Base-by-base conservation (phyloP, 2,113 vertebrate genomes). In the Haliaeetus leucogaster region DNA sequence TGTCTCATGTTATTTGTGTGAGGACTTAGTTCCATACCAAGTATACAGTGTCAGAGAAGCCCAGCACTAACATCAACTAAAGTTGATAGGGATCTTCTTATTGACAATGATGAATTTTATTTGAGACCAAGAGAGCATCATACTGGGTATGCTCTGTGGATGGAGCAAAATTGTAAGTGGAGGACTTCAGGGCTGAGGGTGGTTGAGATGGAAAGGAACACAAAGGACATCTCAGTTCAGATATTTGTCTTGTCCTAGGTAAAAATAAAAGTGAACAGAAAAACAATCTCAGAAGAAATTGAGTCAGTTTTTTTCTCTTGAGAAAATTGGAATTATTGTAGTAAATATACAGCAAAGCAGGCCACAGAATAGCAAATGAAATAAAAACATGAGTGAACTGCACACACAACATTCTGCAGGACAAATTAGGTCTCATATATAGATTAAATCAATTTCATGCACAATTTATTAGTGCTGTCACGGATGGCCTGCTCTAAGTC, bases 391-490 rank as follows among this genome's bases (percentile, higher is more conserved):
- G 43, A 97, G 27, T 92, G 80, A 95, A 79, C 58, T 90, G 62
- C 43, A 89, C 52, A 82, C 9, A 71, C 36, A 93, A 82, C 38
- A 55, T 79, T 93, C 62, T 90, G 56, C 48, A 85, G 90, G 87
- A 96, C 84, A 97, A 97, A 97, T 97, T 95, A 94, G 88, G 63
- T 80, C 74, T 97, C 63, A 89, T 87, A 48, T 95, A 95, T 36
- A 97, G 91, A 96, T 96, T 95, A 97, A 97, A 97, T 96, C 95
- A 97, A 97, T 97, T 97, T 98, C 90, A 97, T 97, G 95, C 93
- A 96, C 95, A 97, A 81, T 98, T 97, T 97, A 96, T 98, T 97
- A 97, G 65, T 83, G 42, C 76, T 94, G 74, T 96, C 92, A 96
- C 0, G 3, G 93, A 88, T 96, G 84, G 71, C 77, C 93, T 97